Evolutionary conservation across 2,797 vertebrate genomes (phyloP).

Genomic region (Bovichtus variegatus): DNA sequence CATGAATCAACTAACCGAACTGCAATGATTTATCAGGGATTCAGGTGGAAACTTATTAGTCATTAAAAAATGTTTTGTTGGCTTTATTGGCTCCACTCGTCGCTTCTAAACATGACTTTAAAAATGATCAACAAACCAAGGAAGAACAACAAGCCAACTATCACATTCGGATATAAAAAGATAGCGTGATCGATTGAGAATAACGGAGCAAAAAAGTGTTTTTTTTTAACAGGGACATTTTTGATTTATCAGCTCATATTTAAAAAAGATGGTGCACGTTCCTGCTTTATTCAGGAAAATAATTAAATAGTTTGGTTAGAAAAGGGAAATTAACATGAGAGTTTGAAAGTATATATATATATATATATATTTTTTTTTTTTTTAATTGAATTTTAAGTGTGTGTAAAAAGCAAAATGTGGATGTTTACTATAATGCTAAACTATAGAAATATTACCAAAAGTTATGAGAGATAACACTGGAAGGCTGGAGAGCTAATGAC

Average conservation of each 20-base stretch:
- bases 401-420: neutral
- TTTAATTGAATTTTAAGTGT: no score
- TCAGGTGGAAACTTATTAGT: neutral
- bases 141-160: neutral
- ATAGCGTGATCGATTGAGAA: neutral
- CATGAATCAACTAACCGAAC: conserved; percentile 9
- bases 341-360: no score
- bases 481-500: neutral
- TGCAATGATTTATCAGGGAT: neutral
- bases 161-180: neutral
- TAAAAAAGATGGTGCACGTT: neutral
- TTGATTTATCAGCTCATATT: neutral
- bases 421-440: neutral
- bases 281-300: no score
- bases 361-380: no score
- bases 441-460: neutral
- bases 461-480: neutral
- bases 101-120: neutral
- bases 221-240: no score
- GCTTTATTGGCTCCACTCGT: neutral
- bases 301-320: no score
- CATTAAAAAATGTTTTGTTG: neutral
- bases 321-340: no score
- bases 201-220: neutral
- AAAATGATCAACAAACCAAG: neutral